Base-by-base conservation (phyloP, 2,888 invertebrate species). In the Myopa testacea region DNA sequence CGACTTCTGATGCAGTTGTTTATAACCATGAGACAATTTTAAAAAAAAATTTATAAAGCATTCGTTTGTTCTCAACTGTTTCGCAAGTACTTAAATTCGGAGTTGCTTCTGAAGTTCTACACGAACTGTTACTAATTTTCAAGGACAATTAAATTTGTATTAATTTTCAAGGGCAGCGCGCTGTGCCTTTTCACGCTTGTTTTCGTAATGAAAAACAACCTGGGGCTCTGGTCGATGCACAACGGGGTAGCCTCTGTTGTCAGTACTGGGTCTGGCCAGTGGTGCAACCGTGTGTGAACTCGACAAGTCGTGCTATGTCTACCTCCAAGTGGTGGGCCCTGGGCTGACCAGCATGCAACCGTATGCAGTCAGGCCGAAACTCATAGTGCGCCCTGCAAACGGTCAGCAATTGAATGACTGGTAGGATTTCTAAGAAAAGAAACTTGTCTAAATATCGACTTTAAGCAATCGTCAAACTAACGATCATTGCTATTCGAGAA, bases 201-300 rank as follows among this genome's bases (percentile, higher is more conserved):
- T 75, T 69, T 45, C 68, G 14, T 69, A 10, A 63, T 12, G 40
- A 40, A 34, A 45, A 69, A 75, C 75, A 78, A 79, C 79, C 75
- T 86, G 88, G 87, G 87, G 87, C 88, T 87, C 88, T 87, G 88
- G 87, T 82, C 85, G 84, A 83, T 85, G 87, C 88, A 85, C 87
- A 87, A 86, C 87, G 87, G 87, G 87, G 87, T 87, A 87, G 87
- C 87, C 88, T 81, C 85, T 87, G 87, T 87, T 83, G 87, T 82
- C 84, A 86, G 87, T 83, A 86, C 87, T 81, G 80, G 87, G 87
- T 82, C 88, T 87, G 87, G 83, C 87, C 87, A 87, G 87, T 85
- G 87, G 87, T 87, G 87, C 84, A 87, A 87, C 87, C 87, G 88
- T 86, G 79, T 87, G 87, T 87, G 88, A 87, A 87, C 87, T 82